Evolutionary conservation across 2,888 invertebrate species (phyloP).

Genomic region (Agrotis ipsilon): DNA sequence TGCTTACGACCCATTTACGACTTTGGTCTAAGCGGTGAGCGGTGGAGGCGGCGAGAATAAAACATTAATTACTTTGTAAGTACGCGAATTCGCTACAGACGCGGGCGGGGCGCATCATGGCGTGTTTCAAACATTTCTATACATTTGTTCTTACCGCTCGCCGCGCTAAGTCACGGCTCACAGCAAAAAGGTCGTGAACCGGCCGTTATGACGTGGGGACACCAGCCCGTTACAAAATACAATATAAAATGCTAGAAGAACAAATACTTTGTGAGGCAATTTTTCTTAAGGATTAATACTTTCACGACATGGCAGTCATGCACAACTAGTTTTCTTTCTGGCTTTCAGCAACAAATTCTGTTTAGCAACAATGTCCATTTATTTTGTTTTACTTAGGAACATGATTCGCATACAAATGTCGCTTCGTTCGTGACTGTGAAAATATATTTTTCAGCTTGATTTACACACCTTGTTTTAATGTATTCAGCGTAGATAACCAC

Average conservation of each 20-base stretch:
- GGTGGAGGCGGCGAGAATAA: no score
- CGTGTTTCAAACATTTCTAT: no score
- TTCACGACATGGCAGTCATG: not conserved
- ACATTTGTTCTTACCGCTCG: no score
- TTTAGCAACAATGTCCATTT: not conserved
- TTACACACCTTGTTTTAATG: constrained; percentile 12
- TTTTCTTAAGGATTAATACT: constrained; percentile 21
- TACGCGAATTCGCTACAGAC: no score
- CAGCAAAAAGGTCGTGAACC: no score
- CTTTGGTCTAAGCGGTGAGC: no score
- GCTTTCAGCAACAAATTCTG: not conserved
- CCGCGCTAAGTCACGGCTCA: no score
- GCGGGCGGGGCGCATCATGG: no score
- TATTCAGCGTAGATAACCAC: not conserved
- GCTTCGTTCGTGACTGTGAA: not conserved
- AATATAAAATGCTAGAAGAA: not conserved
- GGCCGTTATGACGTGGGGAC: no score
- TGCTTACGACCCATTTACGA: no score
- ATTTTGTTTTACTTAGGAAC: not conserved
- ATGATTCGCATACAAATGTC: not conserved
- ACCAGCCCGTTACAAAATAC: no score
- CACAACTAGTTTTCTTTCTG: not conserved
- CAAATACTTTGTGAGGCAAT: not conserved
- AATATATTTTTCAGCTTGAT: constrained; percentile 6
- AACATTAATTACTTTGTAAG: no score